Base-by-base conservation (phyloP, 2,113 vertebrate genomes). In the Amphiprion ocellaris region DNA sequence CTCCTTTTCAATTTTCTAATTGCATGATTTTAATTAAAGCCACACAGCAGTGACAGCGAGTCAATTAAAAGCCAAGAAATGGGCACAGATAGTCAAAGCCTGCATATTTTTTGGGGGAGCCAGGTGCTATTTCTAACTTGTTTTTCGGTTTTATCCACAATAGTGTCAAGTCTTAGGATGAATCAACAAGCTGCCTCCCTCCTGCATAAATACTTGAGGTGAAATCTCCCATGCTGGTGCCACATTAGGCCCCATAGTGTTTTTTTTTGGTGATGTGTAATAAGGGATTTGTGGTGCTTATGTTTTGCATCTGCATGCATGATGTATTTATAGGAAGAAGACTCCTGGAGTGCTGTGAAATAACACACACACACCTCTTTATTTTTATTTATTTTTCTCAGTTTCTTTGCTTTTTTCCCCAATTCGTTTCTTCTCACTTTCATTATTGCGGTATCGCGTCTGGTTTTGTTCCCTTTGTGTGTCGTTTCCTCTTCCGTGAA, bases 21-120 rank as follows among this genome's bases (percentile, higher is more conserved):
- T 90, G 90, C 92, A 86, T 85, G 82, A 86, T 92, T 94, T 94
- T 93, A 95, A 95, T 94, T 94, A 95, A 92, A 93, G 80, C 87
- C 82, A 79, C 82, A 85, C 86, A 87, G 85, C 86, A 79, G 83
- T 89, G 88, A 91, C 91, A 91, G 80, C 44, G 24, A 88, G 86
- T 90, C 87, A 92, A 91, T 92, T 90, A 93, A 92, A 90, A 86
- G 69, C 58, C 21, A 72, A 71, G 73, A 78, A 88, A 89, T 76
- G 69, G 87, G 71, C 77, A 83, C 39, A 80, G 78, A 88, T 81
- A 78, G 85, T 76, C 72, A 58, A 73, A 79, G 72, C 37, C 60
- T 61, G 19, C 46, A 71, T 44, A 61, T 70, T 68, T 62, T 68
- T 73, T 21, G 12, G 41, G 15, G 19, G 24, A 30, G 33, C 33